These are phyloP conservation scores for Alcis repandata DNA, from an alignment of 2,888 invertebrate genomes.

Conservation along the genomic window DNA sequence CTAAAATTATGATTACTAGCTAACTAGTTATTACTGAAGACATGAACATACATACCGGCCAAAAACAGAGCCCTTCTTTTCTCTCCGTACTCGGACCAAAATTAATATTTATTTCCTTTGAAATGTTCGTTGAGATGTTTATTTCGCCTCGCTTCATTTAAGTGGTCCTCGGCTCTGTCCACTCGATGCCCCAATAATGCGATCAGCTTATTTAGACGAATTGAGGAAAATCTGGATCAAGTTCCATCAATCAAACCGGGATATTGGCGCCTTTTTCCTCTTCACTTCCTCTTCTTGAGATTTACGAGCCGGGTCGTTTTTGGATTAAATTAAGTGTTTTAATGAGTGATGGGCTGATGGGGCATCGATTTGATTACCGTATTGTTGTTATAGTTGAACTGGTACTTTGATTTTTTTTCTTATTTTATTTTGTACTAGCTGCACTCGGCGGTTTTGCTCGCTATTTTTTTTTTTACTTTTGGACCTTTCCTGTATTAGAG, in stretches of 20 bases:
- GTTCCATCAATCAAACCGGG: conserved; percentile 29
- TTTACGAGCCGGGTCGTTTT: not conserved
- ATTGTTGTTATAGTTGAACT: not conserved
- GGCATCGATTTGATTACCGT: too few species aligned
- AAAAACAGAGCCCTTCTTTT: too few species aligned
- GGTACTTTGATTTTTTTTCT: not conserved
- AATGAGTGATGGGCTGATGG: not conserved
- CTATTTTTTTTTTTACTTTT: too few species aligned
- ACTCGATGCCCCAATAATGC: conserved; percentile 28
- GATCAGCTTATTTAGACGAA: conserved; percentile 29
- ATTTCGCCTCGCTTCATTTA: not conserved
- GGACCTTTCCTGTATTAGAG: too few species aligned
- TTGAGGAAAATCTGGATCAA: conserved; percentile 35
- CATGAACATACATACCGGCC: too few species aligned
- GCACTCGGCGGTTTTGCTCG: too few species aligned
- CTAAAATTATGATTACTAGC: too few species aligned
- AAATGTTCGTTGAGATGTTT: not conserved
- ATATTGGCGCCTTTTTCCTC: conserved; percentile 18
- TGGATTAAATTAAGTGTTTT: not conserved
- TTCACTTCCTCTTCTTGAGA: conserved; percentile 3
- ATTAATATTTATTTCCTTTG: too few species aligned
- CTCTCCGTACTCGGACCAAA: too few species aligned
- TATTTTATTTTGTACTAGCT: too few species aligned
- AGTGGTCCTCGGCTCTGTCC: conserved; percentile 19
- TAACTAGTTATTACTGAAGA: too few species aligned